phyloP scores from a whole-genome alignment of 35 echinoderm and acorn worm genomes.

The Apostichopus japonicus region DNA sequence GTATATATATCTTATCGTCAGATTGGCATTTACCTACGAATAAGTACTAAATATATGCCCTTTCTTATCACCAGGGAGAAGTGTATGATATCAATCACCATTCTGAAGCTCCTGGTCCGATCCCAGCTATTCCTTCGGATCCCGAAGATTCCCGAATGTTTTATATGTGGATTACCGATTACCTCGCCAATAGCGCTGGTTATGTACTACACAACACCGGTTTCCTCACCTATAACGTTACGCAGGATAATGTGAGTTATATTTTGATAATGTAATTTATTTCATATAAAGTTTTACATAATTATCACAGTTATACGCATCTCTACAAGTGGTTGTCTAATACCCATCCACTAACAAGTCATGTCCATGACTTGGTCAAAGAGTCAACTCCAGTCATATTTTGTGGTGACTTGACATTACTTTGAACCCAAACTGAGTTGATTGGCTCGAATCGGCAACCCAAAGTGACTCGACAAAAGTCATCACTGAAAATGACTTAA shows the following conservation, averaged over 20 bases:
- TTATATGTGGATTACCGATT: constrained; percentile 69
- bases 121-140: constrained; percentile 58
- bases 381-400: too few relatives aligned
- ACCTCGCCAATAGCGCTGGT: constrained; percentile 58
- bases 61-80: constrained; percentile 33
- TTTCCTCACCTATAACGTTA: constrained; percentile 63
- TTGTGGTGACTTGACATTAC: too few relatives aligned
- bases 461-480: too few relatives aligned
- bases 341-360: too few relatives aligned
- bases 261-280: background rate
- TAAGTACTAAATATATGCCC: background rate
- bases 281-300: background rate
- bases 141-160: constrained; percentile 46
- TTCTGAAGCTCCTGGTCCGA: constrained; percentile 45
- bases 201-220: constrained; percentile 60
- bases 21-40: too few relatives aligned
- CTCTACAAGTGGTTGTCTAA: too few relatives aligned
- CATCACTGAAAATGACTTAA: too few relatives aligned
- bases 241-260: constrained; percentile 46
- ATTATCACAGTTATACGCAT: too few relatives aligned
- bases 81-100: constrained; percentile 35
- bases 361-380: too few relatives aligned
- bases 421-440: too few relatives aligned
- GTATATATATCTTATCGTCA: too few relatives aligned
- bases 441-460: too few relatives aligned